phyloP scores from a whole-genome alignment of 2,797 vertebrate species.

The Mus minutoides region DNA sequence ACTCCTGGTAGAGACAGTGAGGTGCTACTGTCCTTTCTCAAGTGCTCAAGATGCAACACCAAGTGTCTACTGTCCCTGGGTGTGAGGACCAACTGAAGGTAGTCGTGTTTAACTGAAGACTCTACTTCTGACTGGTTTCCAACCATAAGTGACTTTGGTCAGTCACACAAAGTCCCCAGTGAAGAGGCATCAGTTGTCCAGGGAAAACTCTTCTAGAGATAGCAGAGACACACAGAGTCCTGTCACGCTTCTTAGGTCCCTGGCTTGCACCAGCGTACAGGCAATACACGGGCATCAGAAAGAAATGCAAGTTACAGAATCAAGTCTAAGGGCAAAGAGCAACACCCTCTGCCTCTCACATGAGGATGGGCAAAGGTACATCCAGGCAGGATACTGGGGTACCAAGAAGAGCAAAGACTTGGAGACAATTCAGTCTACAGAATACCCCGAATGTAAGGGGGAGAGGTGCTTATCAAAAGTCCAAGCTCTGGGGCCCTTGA shows the following conservation, averaged over 20 bases:
- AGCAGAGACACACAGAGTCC: background rate
- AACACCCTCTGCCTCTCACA: background rate
- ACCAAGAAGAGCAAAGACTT: background rate
- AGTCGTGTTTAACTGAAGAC: background rate
- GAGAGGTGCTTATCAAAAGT: background rate
- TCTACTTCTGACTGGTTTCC: constrained; percentile 4
- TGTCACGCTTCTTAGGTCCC: background rate
- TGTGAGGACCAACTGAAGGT: background rate
- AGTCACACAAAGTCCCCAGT: background rate
- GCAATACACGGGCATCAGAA: background rate
- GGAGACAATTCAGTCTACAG: background rate
- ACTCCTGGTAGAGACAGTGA: background rate
- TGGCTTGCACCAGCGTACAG: background rate
- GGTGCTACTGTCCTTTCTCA: background rate
- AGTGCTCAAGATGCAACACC: background rate
- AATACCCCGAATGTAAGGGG: background rate
- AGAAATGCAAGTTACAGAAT: background rate
- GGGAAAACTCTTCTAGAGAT: background rate
- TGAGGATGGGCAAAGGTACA: background rate
- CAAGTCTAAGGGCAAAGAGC: background rate
- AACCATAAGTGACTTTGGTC: background rate
- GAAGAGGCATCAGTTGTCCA: background rate
- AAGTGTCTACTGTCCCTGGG: background rate
- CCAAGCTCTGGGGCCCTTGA: background rate
- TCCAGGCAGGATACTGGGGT: background rate